Evolutionary conservation across 2,888 invertebrate species (phyloP).

Genomic region (Temnothorax ravouxi): DNA sequence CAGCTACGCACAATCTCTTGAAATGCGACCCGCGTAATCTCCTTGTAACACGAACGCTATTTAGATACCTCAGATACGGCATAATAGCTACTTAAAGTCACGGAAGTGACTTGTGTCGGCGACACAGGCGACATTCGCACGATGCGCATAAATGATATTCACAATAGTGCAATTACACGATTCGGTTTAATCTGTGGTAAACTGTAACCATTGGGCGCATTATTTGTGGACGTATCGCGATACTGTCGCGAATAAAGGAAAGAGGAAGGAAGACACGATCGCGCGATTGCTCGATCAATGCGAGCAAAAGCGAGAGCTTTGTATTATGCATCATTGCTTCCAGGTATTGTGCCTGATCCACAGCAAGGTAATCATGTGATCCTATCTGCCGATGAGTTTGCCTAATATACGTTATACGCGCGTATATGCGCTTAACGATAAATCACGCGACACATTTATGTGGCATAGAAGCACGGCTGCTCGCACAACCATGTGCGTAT

Average conservation of each 20-base stretch:
- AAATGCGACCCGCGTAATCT: not conserved
- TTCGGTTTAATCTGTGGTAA: constrained; percentile 71
- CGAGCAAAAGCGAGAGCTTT: constrained; percentile 61
- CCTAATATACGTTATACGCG: not conserved
- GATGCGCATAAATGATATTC: constrained; percentile 79
- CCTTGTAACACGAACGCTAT: not conserved
- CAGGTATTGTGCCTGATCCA: constrained; percentile 65
- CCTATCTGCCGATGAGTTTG: constrained; percentile 47
- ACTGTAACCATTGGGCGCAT: constrained; percentile 71
- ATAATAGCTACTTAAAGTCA: constrained; percentile 14
- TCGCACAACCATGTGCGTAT: constrained; percentile 1
- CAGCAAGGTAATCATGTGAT: constrained; percentile 63
- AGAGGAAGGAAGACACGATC: constrained; percentile 49
- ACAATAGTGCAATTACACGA: constrained; percentile 75
- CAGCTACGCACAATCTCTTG: not conserved
- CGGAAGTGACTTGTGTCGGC: not conserved
- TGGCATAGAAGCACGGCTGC: not conserved
- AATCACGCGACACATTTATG: constrained; percentile 39
- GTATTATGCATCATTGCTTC: constrained; percentile 74
- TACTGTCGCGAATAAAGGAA: constrained; percentile 48
- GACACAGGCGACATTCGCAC: constrained; percentile 66
- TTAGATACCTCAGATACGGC: not conserved
- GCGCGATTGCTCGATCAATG: not conserved
- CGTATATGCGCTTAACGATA: constrained; percentile 24
- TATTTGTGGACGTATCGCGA: constrained; percentile 75